Evolutionary conservation across 2,888 invertebrate species (phyloP).

Genomic region (Sipha maydis): DNA sequence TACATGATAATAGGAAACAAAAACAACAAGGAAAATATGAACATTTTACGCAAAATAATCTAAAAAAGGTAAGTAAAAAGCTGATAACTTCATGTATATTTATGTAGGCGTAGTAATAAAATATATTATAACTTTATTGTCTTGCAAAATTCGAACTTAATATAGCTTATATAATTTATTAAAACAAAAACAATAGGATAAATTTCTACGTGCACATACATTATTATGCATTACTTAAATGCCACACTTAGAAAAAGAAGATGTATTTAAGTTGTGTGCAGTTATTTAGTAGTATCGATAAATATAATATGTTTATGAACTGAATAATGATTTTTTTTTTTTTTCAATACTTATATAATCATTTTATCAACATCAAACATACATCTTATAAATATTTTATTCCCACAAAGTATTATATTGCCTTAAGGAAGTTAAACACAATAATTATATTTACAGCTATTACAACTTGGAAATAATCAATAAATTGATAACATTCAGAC

Average conservation of each 20-base stretch:
- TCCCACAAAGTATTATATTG: too few species aligned
- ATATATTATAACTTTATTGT: slow-evolving; percentile 1
- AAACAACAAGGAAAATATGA: neutral
- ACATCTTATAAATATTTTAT: too few species aligned
- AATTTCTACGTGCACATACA: neutral
- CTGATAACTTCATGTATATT: slow-evolving; percentile 12
- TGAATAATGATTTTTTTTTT: too few species aligned
- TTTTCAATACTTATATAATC: neutral
- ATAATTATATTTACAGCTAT: too few species aligned
- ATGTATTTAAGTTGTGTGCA: neutral
- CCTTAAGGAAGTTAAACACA: too few species aligned
- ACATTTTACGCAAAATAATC: neutral
- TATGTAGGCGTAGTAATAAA: neutral
- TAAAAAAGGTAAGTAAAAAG: neutral
- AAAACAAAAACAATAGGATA: slow-evolving; percentile 13
- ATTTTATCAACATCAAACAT: neutral
- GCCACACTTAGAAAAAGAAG: neutral
- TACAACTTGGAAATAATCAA: too few species aligned
- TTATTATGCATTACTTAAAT: neutral
- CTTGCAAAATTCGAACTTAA: neutral
- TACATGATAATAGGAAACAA: neutral
- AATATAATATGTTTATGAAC: too few species aligned
- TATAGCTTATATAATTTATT: slow-evolving; percentile 8
- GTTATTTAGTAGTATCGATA: neutral
- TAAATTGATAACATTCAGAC: too few species aligned